Evolutionary conservation across 1,140 invertebrate species (phyloP), one percentile per base, ranked within the genome.

Genomic region (Neotoxoptera formosana): DNA sequence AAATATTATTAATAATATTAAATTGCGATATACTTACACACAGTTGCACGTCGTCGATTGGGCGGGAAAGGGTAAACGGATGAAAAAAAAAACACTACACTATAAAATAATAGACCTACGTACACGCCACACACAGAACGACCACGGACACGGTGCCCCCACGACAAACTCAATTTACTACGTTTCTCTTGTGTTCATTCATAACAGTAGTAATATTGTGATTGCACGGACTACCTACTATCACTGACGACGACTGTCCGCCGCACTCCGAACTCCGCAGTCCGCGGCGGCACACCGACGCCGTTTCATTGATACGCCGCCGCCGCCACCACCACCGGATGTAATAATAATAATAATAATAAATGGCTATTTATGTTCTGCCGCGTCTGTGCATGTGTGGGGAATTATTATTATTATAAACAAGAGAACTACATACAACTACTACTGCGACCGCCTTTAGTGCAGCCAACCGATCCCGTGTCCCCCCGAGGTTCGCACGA

Each of bases 151-250:
- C 83, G 83, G 36, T 41, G 36, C 83, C 86, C 45, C 30, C 30
- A 30, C n/a, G 17, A 88, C 87, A 48, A 45, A 51, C 48, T 34
- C 87, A 48, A 88, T 88, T 51, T 23, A 23, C n/a, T n/a, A n/a
- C 30, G 17, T 51, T 83, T 41, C 83, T 25, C 83, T 84, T 41
- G 83, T 21, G 25, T 88, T 53, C 87, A 88, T 88, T 88, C 87
- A 88, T 88, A 48, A 88, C 23, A 23, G 17, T 17, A 8, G 47
- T 47, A 41, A 34, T 41, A 41, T 2, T 41, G 41, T 41, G 41
- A 2, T 41, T 41, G 30, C 30, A 21, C 87, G 47, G n/a, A n/a
- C n/a, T n/a, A n/a, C 30, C 20, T 36, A 53, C 25, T 48, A 88
- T 48, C 87, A 48, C 47, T 34, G 87, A 86, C 84, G 23, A 45